Conservation (phyloP, 2,113 vertebrate species). For the Ivindomyrus marchei region DNA sequence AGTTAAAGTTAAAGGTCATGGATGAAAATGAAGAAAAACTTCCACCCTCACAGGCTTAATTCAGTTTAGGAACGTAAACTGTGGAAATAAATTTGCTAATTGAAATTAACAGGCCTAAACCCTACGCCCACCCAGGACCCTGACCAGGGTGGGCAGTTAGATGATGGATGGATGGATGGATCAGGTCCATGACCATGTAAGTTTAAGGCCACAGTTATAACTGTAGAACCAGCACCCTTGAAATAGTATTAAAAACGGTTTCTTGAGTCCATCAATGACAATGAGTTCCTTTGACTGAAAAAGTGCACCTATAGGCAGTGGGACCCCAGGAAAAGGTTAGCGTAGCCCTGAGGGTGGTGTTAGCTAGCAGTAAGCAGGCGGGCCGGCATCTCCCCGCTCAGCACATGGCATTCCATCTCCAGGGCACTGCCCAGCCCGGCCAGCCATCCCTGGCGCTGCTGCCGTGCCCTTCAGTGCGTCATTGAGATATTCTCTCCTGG, state of each 20-base stretch:
- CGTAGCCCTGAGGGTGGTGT: background rate
- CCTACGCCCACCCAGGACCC: background rate
- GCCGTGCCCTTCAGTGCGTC: slow-evolving; percentile 5
- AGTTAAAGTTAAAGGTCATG: background rate
- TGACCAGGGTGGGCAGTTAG: background rate
- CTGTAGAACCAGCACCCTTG: background rate
- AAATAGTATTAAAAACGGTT: background rate
- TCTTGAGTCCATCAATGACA: background rate
- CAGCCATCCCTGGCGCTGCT: background rate
- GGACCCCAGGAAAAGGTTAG: background rate
- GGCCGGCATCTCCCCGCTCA: background rate
- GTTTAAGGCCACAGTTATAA: background rate
- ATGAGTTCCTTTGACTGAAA: background rate
- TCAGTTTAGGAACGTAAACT: background rate
- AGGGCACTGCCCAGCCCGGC: background rate
- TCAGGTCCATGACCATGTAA: background rate
- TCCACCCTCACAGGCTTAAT: background rate
- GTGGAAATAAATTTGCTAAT: background rate
- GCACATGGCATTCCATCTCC: background rate
- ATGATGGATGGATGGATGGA: background rate
- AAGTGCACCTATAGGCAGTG: background rate
- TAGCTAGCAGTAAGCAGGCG: background rate
- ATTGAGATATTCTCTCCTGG: slow-evolving; percentile 19
- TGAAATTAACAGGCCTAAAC: background rate
- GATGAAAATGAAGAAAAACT: background rate